phyloP scores from a whole-genome alignment of 2,797 vertebrate species.

The Cichlasoma orientale region DNA sequence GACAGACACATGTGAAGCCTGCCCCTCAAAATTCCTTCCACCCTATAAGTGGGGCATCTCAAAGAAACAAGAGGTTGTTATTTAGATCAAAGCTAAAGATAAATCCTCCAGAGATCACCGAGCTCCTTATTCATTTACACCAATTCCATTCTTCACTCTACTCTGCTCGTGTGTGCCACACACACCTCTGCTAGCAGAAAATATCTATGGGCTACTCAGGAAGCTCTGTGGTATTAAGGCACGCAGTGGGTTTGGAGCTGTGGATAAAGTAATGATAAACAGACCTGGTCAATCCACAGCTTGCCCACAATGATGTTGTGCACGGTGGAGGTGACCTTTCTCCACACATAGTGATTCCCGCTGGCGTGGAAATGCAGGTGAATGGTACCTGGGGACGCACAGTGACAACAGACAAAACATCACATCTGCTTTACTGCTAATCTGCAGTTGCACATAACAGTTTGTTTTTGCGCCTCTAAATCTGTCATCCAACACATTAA shows the following conservation, averaged over 20 bases:
- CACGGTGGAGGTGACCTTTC: conserved; percentile 98
- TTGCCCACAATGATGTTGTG: conserved; percentile 99
- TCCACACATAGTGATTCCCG: conserved; percentile 97
- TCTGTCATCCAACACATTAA: background rate
- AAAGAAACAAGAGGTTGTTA: conserved; percentile 38
- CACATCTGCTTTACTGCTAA: background rate
- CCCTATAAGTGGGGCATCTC: conserved; percentile 48
- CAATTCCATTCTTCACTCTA: conserved; percentile 28
- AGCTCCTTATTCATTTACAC: conserved; percentile 36
- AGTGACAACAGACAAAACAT: conserved; percentile 20
- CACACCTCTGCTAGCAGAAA: background rate
- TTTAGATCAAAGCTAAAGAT: conserved; percentile 66
- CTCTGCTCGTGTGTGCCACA: conserved; percentile 15
- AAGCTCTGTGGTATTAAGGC: conserved; percentile 1
- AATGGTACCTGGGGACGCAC: conserved; percentile 86
- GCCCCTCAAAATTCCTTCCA: background rate
- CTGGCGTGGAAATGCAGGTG: conserved; percentile 94
- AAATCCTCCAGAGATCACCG: conserved; percentile 47
- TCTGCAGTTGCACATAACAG: background rate
- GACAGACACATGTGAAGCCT: conserved; percentile 5
- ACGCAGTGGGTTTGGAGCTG: background rate
- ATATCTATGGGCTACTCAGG: background rate
- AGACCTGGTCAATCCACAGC: conserved; percentile 98
- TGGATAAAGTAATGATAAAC: conserved; percentile 32
- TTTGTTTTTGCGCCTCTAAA: conserved; percentile 17